A percentile compares a stretch with the other conserved stretches of the same genome.
Conservation (phyloP, 2,888 invertebrate genomes). For the Rhingia campestris region DNA sequence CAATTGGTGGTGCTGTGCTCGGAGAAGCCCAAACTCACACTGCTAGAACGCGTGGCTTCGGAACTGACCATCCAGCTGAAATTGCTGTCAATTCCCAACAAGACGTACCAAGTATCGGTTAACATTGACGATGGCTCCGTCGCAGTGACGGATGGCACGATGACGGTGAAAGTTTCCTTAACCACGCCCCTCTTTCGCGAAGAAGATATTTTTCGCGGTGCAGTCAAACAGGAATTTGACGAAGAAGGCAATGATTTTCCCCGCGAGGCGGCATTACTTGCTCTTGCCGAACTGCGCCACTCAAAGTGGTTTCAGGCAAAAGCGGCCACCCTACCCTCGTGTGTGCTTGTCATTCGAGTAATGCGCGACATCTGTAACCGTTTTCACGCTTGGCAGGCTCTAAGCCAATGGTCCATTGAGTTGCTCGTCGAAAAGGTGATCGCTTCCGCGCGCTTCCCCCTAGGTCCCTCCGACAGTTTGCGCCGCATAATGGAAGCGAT, state of each 20-base stretch:
- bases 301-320: slow-evolving; percentile 99
- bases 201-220: slow-evolving; percentile 85
- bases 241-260: slow-evolving; percentile 94
- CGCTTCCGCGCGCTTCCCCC: slow-evolving; percentile 89
- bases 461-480: slow-evolving; percentile 95
- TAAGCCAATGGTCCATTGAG: slow-evolving; percentile 96
- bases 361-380: slow-evolving; percentile 95
- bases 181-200: slow-evolving; percentile 96
- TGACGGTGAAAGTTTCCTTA: slow-evolving; percentile 91
- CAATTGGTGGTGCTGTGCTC: slow-evolving; percentile 95
- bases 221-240: slow-evolving; percentile 86
- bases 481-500: slow-evolving; percentile 96
- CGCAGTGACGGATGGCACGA: slow-evolving; percentile 88
- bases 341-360: slow-evolving; percentile 96
- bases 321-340: slow-evolving; percentile 95
- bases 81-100: slow-evolving; percentile 86
- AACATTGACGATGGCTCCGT: slow-evolving; percentile 92
- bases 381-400: slow-evolving; percentile 94
- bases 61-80: slow-evolving; percentile 90
- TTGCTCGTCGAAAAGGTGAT: slow-evolving; percentile 95
- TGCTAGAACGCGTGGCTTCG: slow-evolving; percentile 92
- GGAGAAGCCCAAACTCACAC: slow-evolving; percentile 92
- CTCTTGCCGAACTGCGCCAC: slow-evolving; percentile 99
- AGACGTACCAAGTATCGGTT: slow-evolving; percentile 89
- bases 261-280: slow-evolving; percentile 99